Evolutionary conservation across 2,113 vertebrate species (phyloP), one percentile per base, ranked within the genome.

Genomic region (Oceanodroma tethys): DNA sequence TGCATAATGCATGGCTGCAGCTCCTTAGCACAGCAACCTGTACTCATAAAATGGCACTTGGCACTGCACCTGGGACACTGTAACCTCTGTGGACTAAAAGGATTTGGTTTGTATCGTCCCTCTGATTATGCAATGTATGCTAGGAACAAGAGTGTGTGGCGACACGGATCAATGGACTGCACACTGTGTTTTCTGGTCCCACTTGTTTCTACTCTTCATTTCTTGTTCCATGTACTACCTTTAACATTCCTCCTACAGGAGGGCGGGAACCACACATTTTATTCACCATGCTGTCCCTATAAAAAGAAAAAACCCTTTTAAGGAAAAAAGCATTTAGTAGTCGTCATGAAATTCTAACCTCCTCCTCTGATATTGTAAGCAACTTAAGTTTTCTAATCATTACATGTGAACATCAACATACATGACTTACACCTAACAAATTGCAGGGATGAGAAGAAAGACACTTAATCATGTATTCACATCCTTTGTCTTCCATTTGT

Each of bases 61-160:
- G 86, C 97, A 90, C 36, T 79, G 80, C 90, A 91, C 78, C 89
- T 92, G 84, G 94, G 95, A 97, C 84, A 83, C 73, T 21, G 62
- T 70, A 97, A 92, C 94, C 92, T 96, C 95, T 21, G 2, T 22
- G 30, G 91, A 95, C 94, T 97, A 85, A 90, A 97, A 97, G 81
- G 47, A 93, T 95, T 74, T 93, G 80, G 71, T 96, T 94, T 97
- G 91, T 92, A 89, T 98, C 6, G 0, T 94, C 97, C 95, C 90
- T 96, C 86, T 97, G 96, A 97, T 97, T 96, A 98, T 92, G 79
- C 86, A 96, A 75, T 52, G 26, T 82, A 96, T 80, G 73, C 88
- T 87, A 89, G 78, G 81, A 96, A 93, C 90, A 97, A 92, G 74
- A 86, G 58, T 85, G 89, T 93, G 59, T 48, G 87, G 94, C 27